A percentile compares a stretch with the other conserved stretches of the same genome.
Evolutionary conservation across 2,888 invertebrate species (phyloP).

Genomic region (Archips crataeganus): DNA sequence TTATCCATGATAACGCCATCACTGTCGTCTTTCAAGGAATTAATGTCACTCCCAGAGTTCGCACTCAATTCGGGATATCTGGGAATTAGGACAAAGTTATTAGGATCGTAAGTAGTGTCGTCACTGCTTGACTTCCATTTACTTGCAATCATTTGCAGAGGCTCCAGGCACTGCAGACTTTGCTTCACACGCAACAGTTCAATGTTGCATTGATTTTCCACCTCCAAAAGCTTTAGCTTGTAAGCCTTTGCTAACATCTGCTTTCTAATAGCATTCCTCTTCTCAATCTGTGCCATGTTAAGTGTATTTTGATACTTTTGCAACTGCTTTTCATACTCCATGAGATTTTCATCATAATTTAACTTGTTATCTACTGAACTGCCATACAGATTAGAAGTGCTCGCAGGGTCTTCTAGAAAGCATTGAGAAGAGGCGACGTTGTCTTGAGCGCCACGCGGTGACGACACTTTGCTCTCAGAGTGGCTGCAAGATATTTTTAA

Average conservation of each 20-base stretch:
- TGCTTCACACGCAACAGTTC: conserved; percentile 78
- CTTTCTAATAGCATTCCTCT: conserved; percentile 78
- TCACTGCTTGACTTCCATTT: conserved; percentile 70
- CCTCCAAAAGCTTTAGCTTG: conserved; percentile 74
- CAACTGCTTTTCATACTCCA: conserved; percentile 79
- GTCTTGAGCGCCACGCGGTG: conserved; percentile 41
- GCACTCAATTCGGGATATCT: conserved; percentile 67
- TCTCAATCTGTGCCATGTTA: conserved; percentile 77
- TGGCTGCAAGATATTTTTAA: conserved; percentile 49
- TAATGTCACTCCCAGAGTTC: conserved; percentile 58
- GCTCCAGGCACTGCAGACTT: conserved; percentile 77
- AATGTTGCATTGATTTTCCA: conserved; percentile 81
- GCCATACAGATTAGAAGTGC: conserved; percentile 55
- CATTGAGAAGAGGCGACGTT: conserved; percentile 48
- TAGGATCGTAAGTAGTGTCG: conserved; percentile 60
- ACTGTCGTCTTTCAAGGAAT: conserved; percentile 53
- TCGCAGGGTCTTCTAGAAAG: conserved; percentile 46
- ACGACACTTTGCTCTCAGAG: conserved; percentile 40
- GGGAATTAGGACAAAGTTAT: conserved; percentile 70
- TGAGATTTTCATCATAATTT: conserved; percentile 70
- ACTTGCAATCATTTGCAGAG: conserved; percentile 72
- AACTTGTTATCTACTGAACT: conserved; percentile 68
- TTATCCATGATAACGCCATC: conserved; percentile 46
- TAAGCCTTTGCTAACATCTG: conserved; percentile 81
- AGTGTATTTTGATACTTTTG: conserved; percentile 78